Evolutionary conservation across 2,797 vertebrate genomes (phyloP), one percentile per base, ranked within the genome.

Genomic region (Benthosema pterotum): DNA sequence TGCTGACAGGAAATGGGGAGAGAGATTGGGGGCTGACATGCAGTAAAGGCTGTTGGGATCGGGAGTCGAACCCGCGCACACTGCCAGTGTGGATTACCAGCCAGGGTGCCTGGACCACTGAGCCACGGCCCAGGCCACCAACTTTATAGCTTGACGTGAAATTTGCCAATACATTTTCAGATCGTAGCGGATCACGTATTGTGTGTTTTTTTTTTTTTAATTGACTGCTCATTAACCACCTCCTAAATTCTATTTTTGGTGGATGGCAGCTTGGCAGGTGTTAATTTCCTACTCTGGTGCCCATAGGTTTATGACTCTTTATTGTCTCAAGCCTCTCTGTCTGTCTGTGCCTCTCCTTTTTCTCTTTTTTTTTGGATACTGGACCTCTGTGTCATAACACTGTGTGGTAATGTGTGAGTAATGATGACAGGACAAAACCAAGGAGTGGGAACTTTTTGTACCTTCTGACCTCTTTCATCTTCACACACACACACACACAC

Each of bases 381-480:
- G 28, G 8, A 14, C 14, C 43, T 12, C 14, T 13, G 45, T 13
- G 45, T 13, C 12, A 46, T 6, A 46, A 46, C 45, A 46, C 45
- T 13, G 45, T 46, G 45, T 38, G 11, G 32, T 38, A 38, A 38
- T 38, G 32, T 28, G 8, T 38, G 53, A 17, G 38, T 42, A 52
- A 22, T 25, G 32, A 56, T 42, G 53, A 56, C 53, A 8, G 53
- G 15, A 42, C 25, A 42, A 32, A 55, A 25, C 38, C 13, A 17
- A 4, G 22, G 22, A 42, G 32, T 38, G 53, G 12, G 16, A 28
- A 47, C 19, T n/a, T 17, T 46, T 11, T 42, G 17, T 57, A 7
- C 49, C 25, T 48, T 19, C 11, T 69, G 60, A 49, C 50, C 59
- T 42, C 48, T 63, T 46, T 16, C 47, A 47, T 53, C 12, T 46